Evolutionary conservation across 2,888 invertebrate genomes (phyloP).

Genomic region (Chrysolina oricalcia): DNA sequence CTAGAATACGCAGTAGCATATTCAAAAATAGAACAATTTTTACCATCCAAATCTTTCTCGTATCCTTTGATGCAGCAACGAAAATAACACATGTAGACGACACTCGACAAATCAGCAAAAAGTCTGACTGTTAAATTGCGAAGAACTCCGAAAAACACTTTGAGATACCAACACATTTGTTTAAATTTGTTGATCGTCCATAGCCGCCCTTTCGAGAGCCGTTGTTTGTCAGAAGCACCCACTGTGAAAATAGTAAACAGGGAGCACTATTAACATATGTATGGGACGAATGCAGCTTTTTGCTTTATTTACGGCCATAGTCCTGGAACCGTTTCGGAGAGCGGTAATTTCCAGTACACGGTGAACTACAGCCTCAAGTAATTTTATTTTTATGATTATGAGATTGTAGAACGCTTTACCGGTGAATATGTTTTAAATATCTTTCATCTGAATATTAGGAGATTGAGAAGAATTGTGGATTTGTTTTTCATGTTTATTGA

Average conservation of each 20-base stretch:
- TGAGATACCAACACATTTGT: conserved; percentile 66
- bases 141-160: conserved; percentile 66
- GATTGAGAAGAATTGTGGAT: too few species aligned
- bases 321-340: background rate
- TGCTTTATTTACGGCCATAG: conserved; percentile 22
- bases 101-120: conserved; percentile 61
- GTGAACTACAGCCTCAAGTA: background rate
- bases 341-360: background rate
- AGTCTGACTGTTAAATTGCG: conserved; percentile 65
- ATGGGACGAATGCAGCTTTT: conserved; percentile 19
- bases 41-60: conserved; percentile 12
- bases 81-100: conserved; percentile 63
- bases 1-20: too few species aligned
- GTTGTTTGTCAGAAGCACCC: conserved; percentile 47
- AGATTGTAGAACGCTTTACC: too few species aligned
- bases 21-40: background rate
- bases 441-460: too few species aligned
- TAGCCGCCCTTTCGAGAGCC: conserved; percentile 32
- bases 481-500: too few species aligned
- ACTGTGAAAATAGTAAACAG: conserved; percentile 47
- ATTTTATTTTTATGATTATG: background rate
- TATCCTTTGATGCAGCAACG: conserved; percentile 50
- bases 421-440: too few species aligned
- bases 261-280: conserved; percentile 29
- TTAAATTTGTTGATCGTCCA: conserved; percentile 33